These are phyloP conservation scores for Cheilosia soror DNA, from an alignment of 2,888 invertebrate species.

Conservation along the genomic window DNA sequence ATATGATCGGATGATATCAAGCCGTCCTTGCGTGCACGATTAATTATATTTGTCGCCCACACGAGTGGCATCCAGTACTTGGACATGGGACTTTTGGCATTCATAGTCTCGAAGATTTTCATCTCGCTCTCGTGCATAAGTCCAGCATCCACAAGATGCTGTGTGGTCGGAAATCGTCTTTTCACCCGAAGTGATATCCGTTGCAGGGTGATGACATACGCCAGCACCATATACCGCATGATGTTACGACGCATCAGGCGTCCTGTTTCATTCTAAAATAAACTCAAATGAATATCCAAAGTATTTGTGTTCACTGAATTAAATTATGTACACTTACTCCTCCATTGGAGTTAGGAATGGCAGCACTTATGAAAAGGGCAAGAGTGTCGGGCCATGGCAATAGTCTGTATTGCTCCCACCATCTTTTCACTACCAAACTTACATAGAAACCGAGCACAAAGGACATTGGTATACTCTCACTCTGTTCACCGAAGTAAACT, in stretches of 20 bases:
- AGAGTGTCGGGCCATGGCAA: constrained; percentile 97
- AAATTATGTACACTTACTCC: constrained; percentile 79
- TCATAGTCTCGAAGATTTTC: constrained; percentile 95
- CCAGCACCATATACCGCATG: constrained; percentile 93
- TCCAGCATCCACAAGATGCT: constrained; percentile 95
- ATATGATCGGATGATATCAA: constrained; percentile 95
- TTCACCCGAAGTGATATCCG: constrained; percentile 94
- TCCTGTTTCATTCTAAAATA: constrained; percentile 91
- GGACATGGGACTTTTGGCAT: constrained; percentile 94
- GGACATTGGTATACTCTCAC: constrained; percentile 96
- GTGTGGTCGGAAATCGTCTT: constrained; percentile 94
- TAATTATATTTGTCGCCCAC: constrained; percentile 96
- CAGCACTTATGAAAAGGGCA: constrained; percentile 95
- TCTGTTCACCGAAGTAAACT: constrained; percentile 93
- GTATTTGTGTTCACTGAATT: background rate
- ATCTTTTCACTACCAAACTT: constrained; percentile 94
- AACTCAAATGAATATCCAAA: constrained; percentile 18
- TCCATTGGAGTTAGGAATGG: constrained; percentile 91
- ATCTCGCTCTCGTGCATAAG: constrained; percentile 96
- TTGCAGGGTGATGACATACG: constrained; percentile 94
- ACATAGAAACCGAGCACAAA: constrained; percentile 98
- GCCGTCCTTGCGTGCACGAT: constrained; percentile 93
- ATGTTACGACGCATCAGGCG: constrained; percentile 95
- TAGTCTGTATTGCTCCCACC: constrained; percentile 98
- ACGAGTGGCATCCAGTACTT: constrained; percentile 97